Percentiles rank a stretch among this genome's conserved stretches.
These are phyloP conservation scores for Sinella curviseta DNA, from an alignment of 1,140 invertebrate species.

Conservation along the genomic window DNA sequence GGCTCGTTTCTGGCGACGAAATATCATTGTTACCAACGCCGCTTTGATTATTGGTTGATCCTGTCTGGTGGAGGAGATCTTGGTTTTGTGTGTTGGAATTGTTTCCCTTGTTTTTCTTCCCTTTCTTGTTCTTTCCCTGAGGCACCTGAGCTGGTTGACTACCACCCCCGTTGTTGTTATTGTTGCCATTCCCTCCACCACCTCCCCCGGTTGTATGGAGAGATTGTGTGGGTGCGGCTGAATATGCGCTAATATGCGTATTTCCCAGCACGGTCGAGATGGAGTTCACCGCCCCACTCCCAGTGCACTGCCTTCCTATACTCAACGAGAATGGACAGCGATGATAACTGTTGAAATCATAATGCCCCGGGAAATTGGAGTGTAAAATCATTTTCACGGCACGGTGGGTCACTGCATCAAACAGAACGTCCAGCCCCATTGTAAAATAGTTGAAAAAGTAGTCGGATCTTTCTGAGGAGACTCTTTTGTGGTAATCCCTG, in stretches of 20 bases:
- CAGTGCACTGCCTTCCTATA: slow-evolving; percentile 24
- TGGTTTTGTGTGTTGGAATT: slow-evolving; percentile 1
- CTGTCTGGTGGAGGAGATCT: slow-evolving; percentile 1
- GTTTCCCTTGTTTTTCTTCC: slow-evolving; percentile 19
- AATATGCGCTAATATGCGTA: neutral
- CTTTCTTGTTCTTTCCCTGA: slow-evolving; percentile 3
- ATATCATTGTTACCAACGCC: neutral
- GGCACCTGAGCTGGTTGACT: neutral
- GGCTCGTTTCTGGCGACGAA: neutral
- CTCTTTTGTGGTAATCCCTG: slow-evolving; percentile 78
- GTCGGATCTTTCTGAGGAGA: slow-evolving; percentile 74
- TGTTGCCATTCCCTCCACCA: neutral
- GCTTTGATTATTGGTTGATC: neutral
- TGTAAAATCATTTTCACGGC: slow-evolving; percentile 97
- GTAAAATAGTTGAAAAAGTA: slow-evolving; percentile 98
- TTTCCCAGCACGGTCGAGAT: neutral
- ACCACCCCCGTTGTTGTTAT: slow-evolving; percentile 28
- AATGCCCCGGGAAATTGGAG: slow-evolving; percentile 98
- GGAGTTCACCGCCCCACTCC: neutral
- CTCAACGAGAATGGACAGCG: slow-evolving; percentile 45
- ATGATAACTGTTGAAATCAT: slow-evolving; percentile 85
- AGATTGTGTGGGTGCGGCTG: neutral
- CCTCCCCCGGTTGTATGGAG: neutral
- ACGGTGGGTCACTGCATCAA: slow-evolving; percentile 89
- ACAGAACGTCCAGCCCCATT: slow-evolving; percentile 89